These are phyloP conservation scores for Saccopteryx bilineata DNA, from an alignment of 2,113 vertebrate species.

Conservation along the genomic window DNA sequence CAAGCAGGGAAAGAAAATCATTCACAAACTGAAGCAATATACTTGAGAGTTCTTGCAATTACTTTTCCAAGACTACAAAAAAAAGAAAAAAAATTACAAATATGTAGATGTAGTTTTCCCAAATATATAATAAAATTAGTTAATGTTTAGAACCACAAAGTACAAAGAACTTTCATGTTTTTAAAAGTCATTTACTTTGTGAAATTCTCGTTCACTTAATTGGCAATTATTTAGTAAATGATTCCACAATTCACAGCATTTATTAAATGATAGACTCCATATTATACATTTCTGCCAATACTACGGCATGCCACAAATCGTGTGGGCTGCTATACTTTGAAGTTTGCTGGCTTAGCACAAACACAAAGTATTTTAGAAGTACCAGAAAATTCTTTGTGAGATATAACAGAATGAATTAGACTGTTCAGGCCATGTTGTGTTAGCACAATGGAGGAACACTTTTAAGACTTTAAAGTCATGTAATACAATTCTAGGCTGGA, in stretches of 20 bases:
- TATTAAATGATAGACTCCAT: slow-evolving; percentile 47
- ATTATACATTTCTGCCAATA: slow-evolving; percentile 57
- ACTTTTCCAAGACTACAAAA: background rate
- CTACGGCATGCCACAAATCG: background rate
- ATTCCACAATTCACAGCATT: background rate
- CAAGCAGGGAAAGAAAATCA: slow-evolving; percentile 54
- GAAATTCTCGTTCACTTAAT: background rate
- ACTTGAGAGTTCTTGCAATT: slow-evolving; percentile 24
- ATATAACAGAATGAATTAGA: slow-evolving; percentile 86
- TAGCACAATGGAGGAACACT: slow-evolving; percentile 88
- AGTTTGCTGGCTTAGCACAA: slow-evolving; percentile 77
- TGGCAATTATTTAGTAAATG: background rate
- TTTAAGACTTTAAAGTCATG: slow-evolving; percentile 93
- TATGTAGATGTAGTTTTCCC: slow-evolving; percentile 1
- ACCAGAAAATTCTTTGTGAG: slow-evolving; percentile 87
- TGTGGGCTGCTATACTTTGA: background rate
- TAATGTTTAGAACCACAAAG: slow-evolving; percentile 31
- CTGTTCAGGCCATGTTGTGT: slow-evolving; percentile 86
- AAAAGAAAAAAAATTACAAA: background rate
- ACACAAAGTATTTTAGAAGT: slow-evolving; percentile 83
- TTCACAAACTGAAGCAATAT: background rate
- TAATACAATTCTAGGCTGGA: slow-evolving; percentile 91
- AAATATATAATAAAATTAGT: slow-evolving; percentile 33
- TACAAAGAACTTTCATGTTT: background rate
- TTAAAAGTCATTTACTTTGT: background rate